Evolutionary conservation across 2,888 invertebrate genomes (phyloP).

Genomic region (Oasisia sp.): DNA sequence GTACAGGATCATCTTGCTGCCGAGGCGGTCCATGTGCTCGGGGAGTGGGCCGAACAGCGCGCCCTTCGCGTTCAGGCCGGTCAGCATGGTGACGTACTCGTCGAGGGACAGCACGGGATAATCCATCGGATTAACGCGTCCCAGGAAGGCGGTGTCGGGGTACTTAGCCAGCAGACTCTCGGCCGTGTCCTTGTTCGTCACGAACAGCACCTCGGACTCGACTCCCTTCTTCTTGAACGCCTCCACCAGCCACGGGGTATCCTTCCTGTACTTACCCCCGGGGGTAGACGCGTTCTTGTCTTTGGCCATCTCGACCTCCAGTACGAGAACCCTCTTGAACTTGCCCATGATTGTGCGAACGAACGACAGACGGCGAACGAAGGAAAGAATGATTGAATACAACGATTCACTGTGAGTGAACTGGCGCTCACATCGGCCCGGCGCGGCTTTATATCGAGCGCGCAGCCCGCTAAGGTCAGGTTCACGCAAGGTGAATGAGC

Average conservation of each 20-base stretch:
- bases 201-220: slow-evolving; percentile 30
- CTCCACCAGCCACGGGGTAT: slow-evolving; percentile 17
- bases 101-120: slow-evolving; percentile 34
- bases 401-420: slow-evolving; percentile 17
- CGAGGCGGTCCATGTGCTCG: slow-evolving; percentile 40
- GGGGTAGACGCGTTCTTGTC: neutral
- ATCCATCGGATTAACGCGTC: slow-evolving; percentile 40
- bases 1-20: slow-evolving; percentile 39
- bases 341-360: slow-evolving; percentile 7
- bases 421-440: neutral
- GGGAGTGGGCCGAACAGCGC: slow-evolving; percentile 36
- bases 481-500: neutral
- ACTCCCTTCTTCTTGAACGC: slow-evolving; percentile 10
- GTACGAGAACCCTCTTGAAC: slow-evolving; percentile 17
- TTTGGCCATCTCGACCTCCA: neutral
- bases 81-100: slow-evolving; percentile 37
- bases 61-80: slow-evolving; percentile 35
- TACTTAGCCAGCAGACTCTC: slow-evolving; percentile 30
- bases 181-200: slow-evolving; percentile 36
- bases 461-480: slow-evolving; percentile 13
- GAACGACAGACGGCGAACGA: neutral
- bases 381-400: neutral
- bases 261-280: slow-evolving; percentile 17
- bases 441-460: neutral
- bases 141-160: slow-evolving; percentile 39